Evolutionary conservation across 2,797 vertebrate species (phyloP).

Genomic region (Ctenopoma multispine): DNA sequence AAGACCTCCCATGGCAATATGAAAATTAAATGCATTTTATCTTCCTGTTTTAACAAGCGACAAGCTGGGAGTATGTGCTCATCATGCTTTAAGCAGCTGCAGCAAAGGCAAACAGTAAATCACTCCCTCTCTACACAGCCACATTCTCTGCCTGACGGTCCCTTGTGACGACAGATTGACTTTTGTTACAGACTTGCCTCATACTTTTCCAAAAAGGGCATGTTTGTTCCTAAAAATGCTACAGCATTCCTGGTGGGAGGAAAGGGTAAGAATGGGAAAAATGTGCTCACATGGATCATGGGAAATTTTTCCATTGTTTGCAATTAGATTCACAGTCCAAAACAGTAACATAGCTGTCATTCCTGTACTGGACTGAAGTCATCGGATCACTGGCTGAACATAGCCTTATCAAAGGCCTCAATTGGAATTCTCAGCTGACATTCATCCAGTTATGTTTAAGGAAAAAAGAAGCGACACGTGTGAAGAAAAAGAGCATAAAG

Average conservation of each 20-base stretch:
- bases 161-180: constrained; percentile 36
- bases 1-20: constrained; percentile 6
- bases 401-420: constrained; percentile 37
- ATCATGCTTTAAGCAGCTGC: constrained; percentile 39
- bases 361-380: constrained; percentile 33
- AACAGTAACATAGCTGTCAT: constrained; percentile 40
- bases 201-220: constrained; percentile 61
- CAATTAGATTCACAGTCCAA: constrained; percentile 70
- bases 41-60: constrained; percentile 31
- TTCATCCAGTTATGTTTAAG: constrained; percentile 24
- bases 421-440: constrained; percentile 48
- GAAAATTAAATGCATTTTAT: constrained; percentile 43
- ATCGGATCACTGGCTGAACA: constrained; percentile 41
- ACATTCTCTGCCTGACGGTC: constrained; percentile 32
- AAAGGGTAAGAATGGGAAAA: constrained; percentile 66
- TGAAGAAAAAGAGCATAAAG: not conserved
- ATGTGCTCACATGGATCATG: constrained; percentile 59
- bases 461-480: not conserved
- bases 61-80: constrained; percentile 29
- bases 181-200: constrained; percentile 37
- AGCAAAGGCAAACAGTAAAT: constrained; percentile 54
- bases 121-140: constrained; percentile 19
- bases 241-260: constrained; percentile 25
- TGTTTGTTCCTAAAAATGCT: constrained; percentile 63
- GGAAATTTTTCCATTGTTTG: constrained; percentile 74